A percentile compares a stretch with the other conserved stretches of the same genome.
Conservation (phyloP, 2,113 vertebrate species). For the Scytalopus superciliaris region DNA sequence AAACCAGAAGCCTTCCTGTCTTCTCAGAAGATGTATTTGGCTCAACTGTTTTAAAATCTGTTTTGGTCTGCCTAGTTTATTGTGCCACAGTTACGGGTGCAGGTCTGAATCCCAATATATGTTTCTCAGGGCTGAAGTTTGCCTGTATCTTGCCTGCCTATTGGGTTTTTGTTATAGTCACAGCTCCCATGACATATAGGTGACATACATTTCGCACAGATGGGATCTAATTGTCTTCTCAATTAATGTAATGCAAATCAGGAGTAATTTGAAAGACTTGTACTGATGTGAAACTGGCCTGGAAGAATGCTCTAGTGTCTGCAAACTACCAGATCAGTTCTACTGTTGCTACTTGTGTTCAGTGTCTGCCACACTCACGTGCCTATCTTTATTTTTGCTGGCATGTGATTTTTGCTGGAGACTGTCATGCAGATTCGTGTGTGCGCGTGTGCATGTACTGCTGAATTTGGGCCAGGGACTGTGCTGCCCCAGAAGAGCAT, state of each 20-base stretch:
- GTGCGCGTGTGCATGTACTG: background rate
- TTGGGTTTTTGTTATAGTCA: background rate
- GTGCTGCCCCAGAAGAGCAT: background rate
- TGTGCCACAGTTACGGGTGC: background rate
- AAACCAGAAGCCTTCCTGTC: background rate
- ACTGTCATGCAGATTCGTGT: background rate
- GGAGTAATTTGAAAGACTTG: background rate
- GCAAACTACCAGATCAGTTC: background rate
- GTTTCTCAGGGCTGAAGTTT: background rate
- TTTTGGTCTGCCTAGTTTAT: background rate
- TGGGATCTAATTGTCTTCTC: background rate
- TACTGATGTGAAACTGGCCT: background rate
- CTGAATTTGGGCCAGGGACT: background rate
- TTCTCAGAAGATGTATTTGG: background rate
- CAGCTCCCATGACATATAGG: background rate
- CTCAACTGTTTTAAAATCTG: background rate
- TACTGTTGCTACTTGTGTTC: background rate
- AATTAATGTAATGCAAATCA: background rate
- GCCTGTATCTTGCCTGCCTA: background rate
- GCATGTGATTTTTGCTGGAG: background rate
- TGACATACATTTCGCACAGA: background rate
- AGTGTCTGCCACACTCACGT: background rate
- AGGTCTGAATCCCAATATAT: background rate
- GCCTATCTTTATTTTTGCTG: background rate
- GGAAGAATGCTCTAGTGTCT: background rate